Base-by-base conservation (phyloP, 2,888 invertebrate species). In the Piscicola geometra region DNA sequence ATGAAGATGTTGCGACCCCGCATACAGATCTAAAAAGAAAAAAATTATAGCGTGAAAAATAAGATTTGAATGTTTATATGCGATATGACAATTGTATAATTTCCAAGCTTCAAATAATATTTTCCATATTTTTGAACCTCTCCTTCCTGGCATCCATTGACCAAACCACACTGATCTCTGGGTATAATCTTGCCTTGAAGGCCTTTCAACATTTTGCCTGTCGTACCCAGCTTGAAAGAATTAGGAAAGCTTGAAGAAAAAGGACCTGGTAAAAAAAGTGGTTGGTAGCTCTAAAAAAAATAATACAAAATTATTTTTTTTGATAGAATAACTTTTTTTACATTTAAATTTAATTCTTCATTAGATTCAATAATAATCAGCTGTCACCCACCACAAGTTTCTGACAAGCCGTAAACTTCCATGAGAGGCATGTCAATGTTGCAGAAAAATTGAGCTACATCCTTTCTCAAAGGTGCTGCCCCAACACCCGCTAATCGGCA, bases 1-100 rank as follows among this genome's bases (percentile, higher is more conserved):
- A 95, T 94, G 85, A 93, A 93, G 5, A 94, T 88, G 83, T 94
- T 91, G 36, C 95, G 90, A 18, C 95, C 95, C 67, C 89, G 88
- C 88, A 94, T 90, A 84, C 91, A 90, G 77, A 94, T 88, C 88
- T 84, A n/a, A 0, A 5, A 15, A 35, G n/a, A n/a, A n/a, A n/a
- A n/a, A n/a, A n/a, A n/a, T n/a, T n/a, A n/a, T n/a, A n/a, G n/a
- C n/a, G n/a, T n/a, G n/a, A n/a, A n/a, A n/a, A n/a, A n/a, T n/a
- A n/a, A n/a, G n/a, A n/a, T n/a, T n/a, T n/a, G n/a, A n/a, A n/a
- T n/a, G n/a, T n/a, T n/a, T n/a, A n/a, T n/a, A n/a, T n/a, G n/a
- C n/a, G n/a, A n/a, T n/a, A n/a, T n/a, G n/a, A n/a, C n/a, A n/a
- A n/a, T n/a, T n/a, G n/a, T n/a, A n/a, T n/a, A n/a, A n/a, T n/a